Evolutionary conservation across 1,140 invertebrate genomes (phyloP), one percentile per base, ranked within the genome.

Genomic region (Protaetia brevitarsis): DNA sequence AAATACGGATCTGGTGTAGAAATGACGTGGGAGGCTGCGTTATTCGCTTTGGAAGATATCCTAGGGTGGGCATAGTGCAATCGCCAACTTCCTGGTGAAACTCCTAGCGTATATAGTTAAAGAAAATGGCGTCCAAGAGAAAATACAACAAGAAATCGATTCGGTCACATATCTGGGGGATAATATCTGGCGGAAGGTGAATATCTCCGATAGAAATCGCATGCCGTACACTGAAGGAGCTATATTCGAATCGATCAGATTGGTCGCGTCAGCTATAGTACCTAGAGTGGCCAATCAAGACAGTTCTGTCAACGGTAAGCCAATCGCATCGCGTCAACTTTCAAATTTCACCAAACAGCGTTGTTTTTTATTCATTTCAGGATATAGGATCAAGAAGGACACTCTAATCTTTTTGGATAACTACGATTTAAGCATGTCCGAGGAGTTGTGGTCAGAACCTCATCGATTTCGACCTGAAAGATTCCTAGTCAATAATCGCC

Each of bases 321-420:
- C 13, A 26, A 11, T 68, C n/a, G 5, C 16, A 3, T 3, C 11
- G 58, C 13, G 13, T 3, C 2, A n/a, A 45, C 19, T 56, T 7
- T 19, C 28, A 58, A 58, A 58, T 26, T 28, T 10, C 8, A 2
- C 8, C 13, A 16, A 31, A 62, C n/a, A 26, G 29, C 41, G 27
- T 37, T 13, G 1, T 37, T 36, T 37, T 37, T 37, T 5, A 5
- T 10, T 26, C 21, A 13, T 71, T 76, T 1, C 58, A 77, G 76
- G 89, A 16, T 94, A 85, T 77, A 82, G 82, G 34, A 85, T 95
- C 0, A 83, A 88, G 58, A 90, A 92, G 73, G 91, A 89, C 13
- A 91, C 91, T 0, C 83, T 94, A 23, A 84, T 96, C 0, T 92
- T 96, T 71, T 84, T 96, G 26, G 95, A 96, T 75, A 95, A 93